These are phyloP conservation scores for Pediacus dermestoides DNA, from an alignment of 2,888 invertebrate genomes.

Conservation along the genomic window DNA sequence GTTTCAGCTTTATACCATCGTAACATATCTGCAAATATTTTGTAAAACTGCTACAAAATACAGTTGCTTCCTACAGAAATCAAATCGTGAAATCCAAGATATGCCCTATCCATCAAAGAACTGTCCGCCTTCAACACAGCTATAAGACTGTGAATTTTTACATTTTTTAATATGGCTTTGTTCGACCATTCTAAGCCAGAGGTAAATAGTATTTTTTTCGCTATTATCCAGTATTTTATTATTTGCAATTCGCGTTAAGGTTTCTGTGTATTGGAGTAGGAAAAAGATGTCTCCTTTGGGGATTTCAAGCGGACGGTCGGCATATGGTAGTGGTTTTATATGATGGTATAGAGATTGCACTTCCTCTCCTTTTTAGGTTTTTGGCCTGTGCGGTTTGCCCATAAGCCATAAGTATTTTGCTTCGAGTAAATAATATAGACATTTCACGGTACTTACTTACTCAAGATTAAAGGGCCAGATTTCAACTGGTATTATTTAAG, in stretches of 20 bases:
- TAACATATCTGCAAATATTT: too few species aligned
- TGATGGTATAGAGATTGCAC: slow-evolving; percentile 22
- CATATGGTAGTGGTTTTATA: slow-evolving; percentile 29
- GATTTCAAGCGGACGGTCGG: slow-evolving; percentile 21
- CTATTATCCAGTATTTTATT: slow-evolving; percentile 38
- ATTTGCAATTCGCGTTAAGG: slow-evolving; percentile 15
- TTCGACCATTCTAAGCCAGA: slow-evolving; percentile 27
- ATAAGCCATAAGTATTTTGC: slow-evolving; percentile 32
- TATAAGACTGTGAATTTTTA: slow-evolving; percentile 26
- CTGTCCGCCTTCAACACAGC: slow-evolving; percentile 37
- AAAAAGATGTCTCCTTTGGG: too few species aligned
- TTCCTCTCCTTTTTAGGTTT: slow-evolving; percentile 29
- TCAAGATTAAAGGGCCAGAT: slow-evolving; percentile 38
- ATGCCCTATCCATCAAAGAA: slow-evolving; percentile 41
- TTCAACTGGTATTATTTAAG: slow-evolving; percentile 42
- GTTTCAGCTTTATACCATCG: slow-evolving; percentile 36
- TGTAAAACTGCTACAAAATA: too few species aligned
- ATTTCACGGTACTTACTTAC: slow-evolving; percentile 47
- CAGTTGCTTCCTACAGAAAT: too few species aligned
- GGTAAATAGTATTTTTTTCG: slow-evolving; percentile 39
- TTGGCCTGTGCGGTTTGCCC: slow-evolving; percentile 41
- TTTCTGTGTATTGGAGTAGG: slow-evolving; percentile 15
- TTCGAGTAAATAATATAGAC: slow-evolving; percentile 46
- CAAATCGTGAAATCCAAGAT: slow-evolving; percentile 14
- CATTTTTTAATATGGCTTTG: slow-evolving; percentile 12